A percentile compares a stretch with the other conserved stretches of the same genome.
Evolutionary conservation across 2,888 invertebrate species (phyloP).

Genomic region (Suillia variegata): DNA sequence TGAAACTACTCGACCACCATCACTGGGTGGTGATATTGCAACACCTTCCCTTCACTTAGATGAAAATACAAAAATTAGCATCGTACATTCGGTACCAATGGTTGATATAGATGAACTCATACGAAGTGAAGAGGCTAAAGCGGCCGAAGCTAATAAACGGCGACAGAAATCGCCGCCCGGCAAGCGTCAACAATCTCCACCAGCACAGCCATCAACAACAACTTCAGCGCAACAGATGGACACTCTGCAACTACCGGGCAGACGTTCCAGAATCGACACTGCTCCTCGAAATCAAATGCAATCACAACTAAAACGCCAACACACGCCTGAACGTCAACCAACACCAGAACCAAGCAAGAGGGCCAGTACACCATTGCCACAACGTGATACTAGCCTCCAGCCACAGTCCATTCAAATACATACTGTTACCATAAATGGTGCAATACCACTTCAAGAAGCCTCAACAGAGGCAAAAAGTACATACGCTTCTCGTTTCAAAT

Average conservation of each 20-base stretch:
- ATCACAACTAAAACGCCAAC: conserved; percentile 47
- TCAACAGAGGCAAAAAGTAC: conserved; percentile 46
- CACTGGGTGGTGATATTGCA: conserved; percentile 40
- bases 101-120: conserved; percentile 47
- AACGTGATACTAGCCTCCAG: conserved; percentile 4
- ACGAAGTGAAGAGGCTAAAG: conserved; percentile 40
- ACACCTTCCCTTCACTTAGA: conserved; percentile 40
- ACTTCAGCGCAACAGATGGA: conserved; percentile 35
- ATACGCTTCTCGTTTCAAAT: conserved; percentile 52
- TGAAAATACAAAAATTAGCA: conserved; percentile 49
- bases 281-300: not conserved
- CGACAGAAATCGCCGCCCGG: not conserved
- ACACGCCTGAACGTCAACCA: conserved; percentile 44
- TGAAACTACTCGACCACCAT: conserved; percentile 48
- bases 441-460: conserved; percentile 32
- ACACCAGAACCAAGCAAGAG: conserved; percentile 42
- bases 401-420: conserved; percentile 16
- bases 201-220: not conserved
- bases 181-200: conserved; percentile 10
- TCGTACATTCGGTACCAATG: conserved; percentile 38
- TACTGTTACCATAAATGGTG: conserved; percentile 22
- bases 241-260: conserved; percentile 37
- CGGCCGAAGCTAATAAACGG: conserved; percentile 32
- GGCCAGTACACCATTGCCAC: conserved; percentile 17
- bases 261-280: conserved; percentile 15